Conservation (phyloP, 2,888 invertebrate genomes). For the Calameuta pallipes region DNA sequence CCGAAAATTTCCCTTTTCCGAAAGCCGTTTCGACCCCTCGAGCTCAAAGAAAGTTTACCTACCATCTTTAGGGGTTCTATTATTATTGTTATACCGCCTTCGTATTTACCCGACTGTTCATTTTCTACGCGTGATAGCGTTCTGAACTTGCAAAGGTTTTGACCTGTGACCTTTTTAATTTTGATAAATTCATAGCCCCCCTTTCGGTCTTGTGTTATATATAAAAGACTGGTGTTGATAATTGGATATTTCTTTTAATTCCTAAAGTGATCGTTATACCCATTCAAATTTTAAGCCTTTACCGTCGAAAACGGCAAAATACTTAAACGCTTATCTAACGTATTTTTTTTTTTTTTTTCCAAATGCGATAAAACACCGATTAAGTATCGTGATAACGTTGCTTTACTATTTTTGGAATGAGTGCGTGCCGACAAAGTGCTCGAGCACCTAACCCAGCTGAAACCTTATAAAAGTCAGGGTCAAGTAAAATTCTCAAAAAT, state of each 20-base stretch:
- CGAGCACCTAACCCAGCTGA: not conserved
- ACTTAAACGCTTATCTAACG: not conserved
- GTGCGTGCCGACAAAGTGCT: not conserved
- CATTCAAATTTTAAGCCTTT: not conserved
- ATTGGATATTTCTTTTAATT: not conserved
- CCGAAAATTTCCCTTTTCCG: not conserved
- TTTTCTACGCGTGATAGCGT: not conserved
- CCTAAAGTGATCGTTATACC: not conserved
- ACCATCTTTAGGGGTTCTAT: not conserved
- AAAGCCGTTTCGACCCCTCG: not conserved
- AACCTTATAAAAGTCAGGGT: not conserved
- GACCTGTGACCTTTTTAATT: not conserved
- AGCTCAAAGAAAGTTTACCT: not conserved
- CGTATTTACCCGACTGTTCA: not conserved
- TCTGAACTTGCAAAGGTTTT: not conserved
- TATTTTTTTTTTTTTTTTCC: not conserved
- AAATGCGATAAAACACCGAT: not conserved
- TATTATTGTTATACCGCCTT: not conserved
- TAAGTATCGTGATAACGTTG: not conserved
- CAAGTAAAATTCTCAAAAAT: not conserved
- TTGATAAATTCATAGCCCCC: not conserved
- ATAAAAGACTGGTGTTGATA: not conserved
- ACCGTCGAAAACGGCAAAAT: not conserved
- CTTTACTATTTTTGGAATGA: not conserved
- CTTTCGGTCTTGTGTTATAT: not conserved